These are phyloP conservation scores for Mythimna impura DNA, from an alignment of 2,888 invertebrate species.

Conservation along the genomic window DNA sequence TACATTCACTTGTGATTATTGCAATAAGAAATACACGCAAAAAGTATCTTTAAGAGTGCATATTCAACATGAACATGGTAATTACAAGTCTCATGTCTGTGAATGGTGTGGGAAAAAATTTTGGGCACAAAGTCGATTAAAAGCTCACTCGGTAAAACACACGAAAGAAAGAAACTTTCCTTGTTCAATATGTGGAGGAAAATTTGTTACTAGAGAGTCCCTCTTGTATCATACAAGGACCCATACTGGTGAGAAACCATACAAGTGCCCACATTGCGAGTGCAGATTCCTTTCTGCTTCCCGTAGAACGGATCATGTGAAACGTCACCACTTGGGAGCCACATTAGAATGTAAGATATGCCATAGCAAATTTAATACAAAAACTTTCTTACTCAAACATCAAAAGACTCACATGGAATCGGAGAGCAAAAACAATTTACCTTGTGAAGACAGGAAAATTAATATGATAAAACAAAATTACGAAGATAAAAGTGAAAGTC, in stretches of 20 bases:
- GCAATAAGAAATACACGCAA: constrained; percentile 83
- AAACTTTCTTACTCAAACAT: constrained; percentile 74
- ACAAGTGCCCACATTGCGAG: constrained; percentile 79
- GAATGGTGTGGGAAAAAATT: constrained; percentile 85
- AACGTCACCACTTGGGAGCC: constrained; percentile 74
- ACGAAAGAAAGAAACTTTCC: constrained; percentile 82
- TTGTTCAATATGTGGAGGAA: constrained; percentile 78
- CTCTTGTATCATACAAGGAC: constrained; percentile 83
- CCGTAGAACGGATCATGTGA: constrained; percentile 79
- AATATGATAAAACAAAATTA: constrained; percentile 5
- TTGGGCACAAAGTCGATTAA: constrained; percentile 81
- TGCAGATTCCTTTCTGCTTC: constrained; percentile 80
- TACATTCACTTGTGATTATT: constrained; percentile 82
- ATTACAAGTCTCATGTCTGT: constrained; percentile 82
- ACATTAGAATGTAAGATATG: constrained; percentile 78
- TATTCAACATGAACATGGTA: constrained; percentile 84
- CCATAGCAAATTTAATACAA: constrained; percentile 75
- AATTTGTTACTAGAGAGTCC: constrained; percentile 83
- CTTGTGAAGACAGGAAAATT: constrained; percentile 1
- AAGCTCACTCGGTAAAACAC: constrained; percentile 84
- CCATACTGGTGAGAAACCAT: constrained; percentile 85
- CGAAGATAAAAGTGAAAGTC: constrained; percentile 15
- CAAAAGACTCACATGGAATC: constrained; percentile 67
- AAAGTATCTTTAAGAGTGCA: constrained; percentile 83
- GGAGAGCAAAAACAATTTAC: constrained; percentile 24